Conservation (phyloP, 2,113 vertebrate species). For the Colossoma macropomum region DNA sequence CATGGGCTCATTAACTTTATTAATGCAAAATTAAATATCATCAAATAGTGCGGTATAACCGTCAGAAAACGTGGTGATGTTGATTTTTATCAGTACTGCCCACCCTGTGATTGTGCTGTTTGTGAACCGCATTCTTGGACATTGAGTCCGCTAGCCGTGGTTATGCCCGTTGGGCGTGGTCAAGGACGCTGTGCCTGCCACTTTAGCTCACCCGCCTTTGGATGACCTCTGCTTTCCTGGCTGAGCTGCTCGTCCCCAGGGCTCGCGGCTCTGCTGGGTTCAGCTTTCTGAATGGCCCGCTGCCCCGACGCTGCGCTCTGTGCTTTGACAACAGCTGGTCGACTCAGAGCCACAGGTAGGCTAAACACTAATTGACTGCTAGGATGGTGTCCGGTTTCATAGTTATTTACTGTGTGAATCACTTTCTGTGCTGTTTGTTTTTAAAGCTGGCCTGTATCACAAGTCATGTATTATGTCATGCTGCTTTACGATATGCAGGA, state of each 20-base stretch:
- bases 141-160: neutral
- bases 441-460: no score
- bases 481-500: neutral
- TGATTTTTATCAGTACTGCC: no score
- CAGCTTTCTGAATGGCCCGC: conserved; percentile 18
- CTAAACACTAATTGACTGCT: neutral
- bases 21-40: no score
- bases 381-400: neutral
- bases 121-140: neutral
- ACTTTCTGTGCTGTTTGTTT: neutral
- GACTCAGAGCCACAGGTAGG: neutral
- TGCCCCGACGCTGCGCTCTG: neutral
- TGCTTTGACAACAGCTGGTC: neutral
- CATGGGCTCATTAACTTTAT: no score
- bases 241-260: neutral
- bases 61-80: no score
- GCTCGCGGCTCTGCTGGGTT: conserved; percentile 15
- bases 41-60: neutral
- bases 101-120: no score
- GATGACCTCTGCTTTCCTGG: conserved; percentile 29
- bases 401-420: neutral
- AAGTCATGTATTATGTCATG: no score
- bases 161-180: conserved; percentile 18
- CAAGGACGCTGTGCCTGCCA: conserved; percentile 34
- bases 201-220: conserved; percentile 11